These are phyloP conservation scores for Notospermus geniculatus DNA, from an alignment of 1,140 invertebrate genomes.

Conservation along the genomic window DNA sequence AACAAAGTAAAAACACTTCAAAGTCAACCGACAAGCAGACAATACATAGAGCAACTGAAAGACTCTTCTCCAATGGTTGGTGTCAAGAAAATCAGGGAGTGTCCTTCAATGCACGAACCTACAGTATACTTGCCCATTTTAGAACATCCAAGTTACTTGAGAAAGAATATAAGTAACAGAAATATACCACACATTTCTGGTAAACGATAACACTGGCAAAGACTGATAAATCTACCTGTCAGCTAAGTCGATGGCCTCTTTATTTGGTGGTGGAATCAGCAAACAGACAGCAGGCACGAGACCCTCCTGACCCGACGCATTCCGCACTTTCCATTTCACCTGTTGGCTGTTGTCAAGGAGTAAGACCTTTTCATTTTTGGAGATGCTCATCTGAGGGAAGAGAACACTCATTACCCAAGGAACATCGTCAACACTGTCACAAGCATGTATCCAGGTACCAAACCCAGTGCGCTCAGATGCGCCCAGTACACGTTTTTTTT, in stretches of 20 bases:
- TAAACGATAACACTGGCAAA: too few species aligned
- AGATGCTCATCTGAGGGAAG: conserved; percentile 71
- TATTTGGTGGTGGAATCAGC: conserved; percentile 80
- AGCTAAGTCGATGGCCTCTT: conserved; percentile 83
- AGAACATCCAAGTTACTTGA: too few species aligned
- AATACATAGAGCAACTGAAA: not conserved
- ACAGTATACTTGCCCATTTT: not conserved
- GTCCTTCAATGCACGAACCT: too few species aligned
- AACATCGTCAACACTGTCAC: too few species aligned
- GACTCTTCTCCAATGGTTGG: not conserved
- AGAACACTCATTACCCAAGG: too few species aligned
- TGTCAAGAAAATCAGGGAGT: too few species aligned
- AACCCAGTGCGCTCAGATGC: too few species aligned
- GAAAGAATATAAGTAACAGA: too few species aligned
- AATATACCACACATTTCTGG: too few species aligned
- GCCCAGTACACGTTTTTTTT: too few species aligned
- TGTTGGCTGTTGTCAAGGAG: conserved; percentile 90
- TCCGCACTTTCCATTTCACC: conserved; percentile 79
- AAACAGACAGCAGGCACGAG: conserved; percentile 87
- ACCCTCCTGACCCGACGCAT: conserved; percentile 75
- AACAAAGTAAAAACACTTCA: conserved; percentile 21
- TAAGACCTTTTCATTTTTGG: conserved; percentile 86
- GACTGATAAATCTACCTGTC: conserved; percentile 66
- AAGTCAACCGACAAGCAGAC: not conserved
- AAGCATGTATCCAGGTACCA: too few species aligned